These are phyloP conservation scores for Nephrotoma guestfalica DNA, from an alignment of 2,888 invertebrate species.

Conservation along the genomic window DNA sequence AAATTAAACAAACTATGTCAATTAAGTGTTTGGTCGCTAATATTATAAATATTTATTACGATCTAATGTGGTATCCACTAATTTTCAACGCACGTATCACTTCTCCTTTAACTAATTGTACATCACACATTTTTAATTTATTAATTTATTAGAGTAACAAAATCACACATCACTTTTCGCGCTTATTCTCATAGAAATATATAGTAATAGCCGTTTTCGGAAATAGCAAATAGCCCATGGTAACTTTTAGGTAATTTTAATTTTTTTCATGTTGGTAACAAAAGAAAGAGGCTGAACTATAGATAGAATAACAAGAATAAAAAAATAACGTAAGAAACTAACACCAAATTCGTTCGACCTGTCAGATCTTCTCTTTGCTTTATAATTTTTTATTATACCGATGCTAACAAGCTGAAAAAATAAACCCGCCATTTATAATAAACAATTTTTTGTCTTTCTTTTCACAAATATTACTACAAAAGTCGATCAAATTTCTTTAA, in stretches of 20 bases:
- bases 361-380: too few relatives aligned
- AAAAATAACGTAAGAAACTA: too few relatives aligned
- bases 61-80: constrained; percentile 57
- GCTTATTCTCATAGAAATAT: background rate
- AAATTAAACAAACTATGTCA: background rate
- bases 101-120: constrained; percentile 34
- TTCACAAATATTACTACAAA: too few relatives aligned
- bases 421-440: too few relatives aligned
- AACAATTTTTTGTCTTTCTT: too few relatives aligned
- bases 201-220: background rate
- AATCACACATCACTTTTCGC: background rate
- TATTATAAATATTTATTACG: constrained; percentile 19
- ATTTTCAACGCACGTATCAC: constrained; percentile 56
- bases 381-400: too few relatives aligned
- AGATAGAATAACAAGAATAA: too few relatives aligned
- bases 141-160: background rate
- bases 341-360: too few relatives aligned
- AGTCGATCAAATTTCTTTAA: too few relatives aligned
- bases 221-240: background rate
- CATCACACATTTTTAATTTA: background rate
- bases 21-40: background rate
- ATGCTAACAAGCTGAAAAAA: too few relatives aligned
- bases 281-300: too few relatives aligned
- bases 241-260: background rate
- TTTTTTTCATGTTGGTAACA: accelerated